Percentiles rank a stretch among this genome's conserved stretches.
Evolutionary conservation across 2,797 vertebrate species (phyloP).

Genomic region (Allobates femoralis): DNA sequence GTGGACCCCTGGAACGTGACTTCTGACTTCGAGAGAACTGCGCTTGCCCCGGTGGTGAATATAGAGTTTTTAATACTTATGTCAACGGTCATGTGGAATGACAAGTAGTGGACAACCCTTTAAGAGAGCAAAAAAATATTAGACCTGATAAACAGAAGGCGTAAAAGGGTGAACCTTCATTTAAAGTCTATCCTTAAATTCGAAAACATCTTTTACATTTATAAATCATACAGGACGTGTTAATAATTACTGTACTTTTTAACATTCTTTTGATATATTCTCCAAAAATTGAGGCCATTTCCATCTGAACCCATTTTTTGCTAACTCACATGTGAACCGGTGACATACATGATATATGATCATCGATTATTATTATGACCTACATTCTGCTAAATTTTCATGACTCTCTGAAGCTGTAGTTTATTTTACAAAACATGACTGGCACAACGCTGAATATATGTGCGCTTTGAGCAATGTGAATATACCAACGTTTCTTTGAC

Average conservation of each 20-base stretch:
- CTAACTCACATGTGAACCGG: not conserved
- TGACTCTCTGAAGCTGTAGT: slow-evolving; percentile 9
- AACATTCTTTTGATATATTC: not conserved
- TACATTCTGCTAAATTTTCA: slow-evolving; percentile 13
- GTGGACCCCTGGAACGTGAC: too few relatives aligned
- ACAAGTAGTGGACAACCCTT: too few relatives aligned
- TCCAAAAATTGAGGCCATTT: not conserved
- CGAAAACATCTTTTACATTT: not conserved
- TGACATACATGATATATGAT: not conserved
- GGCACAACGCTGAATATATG: not conserved
- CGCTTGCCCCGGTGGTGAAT: too few relatives aligned
- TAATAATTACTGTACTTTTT: not conserved
- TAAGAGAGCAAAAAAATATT: not conserved
- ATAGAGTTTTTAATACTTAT: too few relatives aligned
- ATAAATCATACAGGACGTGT: not conserved
- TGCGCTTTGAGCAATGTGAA: not conserved
- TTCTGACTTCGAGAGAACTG: too few relatives aligned
- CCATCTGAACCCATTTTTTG: not conserved
- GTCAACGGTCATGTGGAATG: too few relatives aligned
- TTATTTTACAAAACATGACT: not conserved
- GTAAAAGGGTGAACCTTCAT: not conserved
- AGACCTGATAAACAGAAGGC: not conserved
- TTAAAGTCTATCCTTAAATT: not conserved
- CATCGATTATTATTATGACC: not conserved
- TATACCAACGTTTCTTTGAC: not conserved